Evolutionary conservation across 2,888 invertebrate genomes (phyloP).

Genomic region (Lithophane ornitopus): DNA sequence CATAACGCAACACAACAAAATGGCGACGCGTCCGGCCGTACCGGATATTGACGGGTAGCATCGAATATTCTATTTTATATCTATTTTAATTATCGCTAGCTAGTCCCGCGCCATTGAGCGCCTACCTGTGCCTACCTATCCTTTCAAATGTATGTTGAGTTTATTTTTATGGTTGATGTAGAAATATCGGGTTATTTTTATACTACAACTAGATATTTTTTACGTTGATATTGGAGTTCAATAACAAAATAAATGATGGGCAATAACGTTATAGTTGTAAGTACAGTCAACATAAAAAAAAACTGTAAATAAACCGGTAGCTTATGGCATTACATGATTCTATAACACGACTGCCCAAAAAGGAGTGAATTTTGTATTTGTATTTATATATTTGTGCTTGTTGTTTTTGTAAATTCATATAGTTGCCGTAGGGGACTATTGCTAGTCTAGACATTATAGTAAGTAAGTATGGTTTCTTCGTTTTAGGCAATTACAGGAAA

Average conservation of each 20-base stretch:
- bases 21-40: constrained; percentile 76
- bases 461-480: background rate
- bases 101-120: constrained; percentile 78
- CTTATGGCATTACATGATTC: background rate
- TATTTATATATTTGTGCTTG: background rate
- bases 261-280: background rate
- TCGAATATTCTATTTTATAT: constrained; percentile 87
- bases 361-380: background rate
- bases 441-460: background rate
- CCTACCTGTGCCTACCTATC: constrained; percentile 30
- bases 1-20: constrained; percentile 74
- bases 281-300: constrained; percentile 11
- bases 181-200: background rate
- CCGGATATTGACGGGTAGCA: constrained; percentile 83
- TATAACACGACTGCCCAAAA: background rate
- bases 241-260: background rate
- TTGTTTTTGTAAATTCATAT: background rate
- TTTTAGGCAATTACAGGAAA: too few species aligned
- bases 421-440: background rate
- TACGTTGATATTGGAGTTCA: background rate
- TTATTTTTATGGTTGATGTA: background rate
- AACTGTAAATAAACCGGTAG: too few species aligned
- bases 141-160: background rate
- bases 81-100: constrained; percentile 86
- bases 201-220: background rate